Conservation (phyloP, 2,797 vertebrate species). For the Erithacus rubecula region DNA sequence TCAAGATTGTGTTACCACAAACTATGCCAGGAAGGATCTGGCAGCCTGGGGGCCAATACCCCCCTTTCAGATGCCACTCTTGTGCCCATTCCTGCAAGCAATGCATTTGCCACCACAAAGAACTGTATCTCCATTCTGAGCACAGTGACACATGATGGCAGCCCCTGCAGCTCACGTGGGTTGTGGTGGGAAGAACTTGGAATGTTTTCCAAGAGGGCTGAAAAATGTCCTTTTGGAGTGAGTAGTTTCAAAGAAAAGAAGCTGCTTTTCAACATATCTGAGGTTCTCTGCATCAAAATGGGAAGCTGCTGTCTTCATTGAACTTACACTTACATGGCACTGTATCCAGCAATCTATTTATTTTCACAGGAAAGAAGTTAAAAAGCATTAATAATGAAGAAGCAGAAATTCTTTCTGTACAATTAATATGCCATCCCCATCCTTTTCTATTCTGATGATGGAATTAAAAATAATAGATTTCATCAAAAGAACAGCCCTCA, state of each 20-base stretch:
- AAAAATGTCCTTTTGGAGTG: not conserved
- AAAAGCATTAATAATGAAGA: not conserved
- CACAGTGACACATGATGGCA: accelerated
- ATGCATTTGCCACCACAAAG: accelerated
- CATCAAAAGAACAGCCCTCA: not conserved
- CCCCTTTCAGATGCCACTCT: accelerated
- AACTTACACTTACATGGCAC: not conserved
- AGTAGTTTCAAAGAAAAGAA: not conserved
- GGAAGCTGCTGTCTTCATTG: not conserved
- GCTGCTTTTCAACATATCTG: not conserved
- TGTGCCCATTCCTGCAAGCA: not conserved
- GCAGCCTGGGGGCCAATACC: too few species aligned
- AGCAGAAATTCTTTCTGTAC: not conserved
- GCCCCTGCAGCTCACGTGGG: accelerated
- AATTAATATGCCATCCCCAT: not conserved
- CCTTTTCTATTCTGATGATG: not conserved
- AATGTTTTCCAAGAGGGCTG: not conserved
- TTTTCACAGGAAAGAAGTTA: not conserved
- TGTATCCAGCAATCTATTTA: not conserved
- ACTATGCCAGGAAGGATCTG: accelerated
- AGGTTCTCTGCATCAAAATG: not conserved
- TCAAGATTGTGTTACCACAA: not conserved
- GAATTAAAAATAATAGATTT: not conserved
- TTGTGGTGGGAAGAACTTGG: not conserved
- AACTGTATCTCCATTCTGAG: accelerated